Conservation (phyloP, 1,140 invertebrate species). For the Agrilus planipennis region DNA sequence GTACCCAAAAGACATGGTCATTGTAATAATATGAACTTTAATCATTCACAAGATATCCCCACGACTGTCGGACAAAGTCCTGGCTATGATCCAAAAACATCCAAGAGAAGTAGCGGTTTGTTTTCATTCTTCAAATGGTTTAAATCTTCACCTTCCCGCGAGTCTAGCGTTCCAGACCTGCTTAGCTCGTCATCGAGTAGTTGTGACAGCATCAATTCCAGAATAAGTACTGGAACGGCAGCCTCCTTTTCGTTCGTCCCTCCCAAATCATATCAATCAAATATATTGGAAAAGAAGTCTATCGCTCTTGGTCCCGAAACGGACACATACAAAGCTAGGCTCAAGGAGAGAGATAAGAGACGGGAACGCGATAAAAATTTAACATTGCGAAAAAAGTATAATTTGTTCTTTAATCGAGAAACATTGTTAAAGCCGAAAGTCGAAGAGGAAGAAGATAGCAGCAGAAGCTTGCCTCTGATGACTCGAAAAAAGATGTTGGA, state of each 20-base stretch:
- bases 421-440: constrained; percentile 21
- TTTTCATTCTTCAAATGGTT: constrained; percentile 42
- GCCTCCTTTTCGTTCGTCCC: constrained; percentile 57
- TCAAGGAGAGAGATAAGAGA: constrained; percentile 44
- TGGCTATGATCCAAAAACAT: constrained; percentile 29
- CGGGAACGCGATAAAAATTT: constrained; percentile 43
- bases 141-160: constrained; percentile 22
- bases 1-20: constrained; percentile 9
- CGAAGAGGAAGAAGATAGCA: constrained; percentile 32
- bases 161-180: constrained; percentile 20
- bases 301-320: constrained; percentile 41
- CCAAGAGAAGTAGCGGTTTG: constrained; percentile 34
- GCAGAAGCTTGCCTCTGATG: constrained; percentile 39
- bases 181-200: constrained; percentile 27
- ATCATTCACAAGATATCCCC: constrained; percentile 15
- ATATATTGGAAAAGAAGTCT: constrained; percentile 30
- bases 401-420: constrained; percentile 40
- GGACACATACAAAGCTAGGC: constrained; percentile 46
- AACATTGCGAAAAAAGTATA: constrained; percentile 50
- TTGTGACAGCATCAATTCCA: constrained; percentile 43
- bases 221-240: constrained; percentile 55
- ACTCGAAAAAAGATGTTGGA: constrained; percentile 26
- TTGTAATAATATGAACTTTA: constrained; percentile 21
- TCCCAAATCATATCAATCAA: constrained; percentile 39
- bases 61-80: constrained; percentile 24